phyloP scores from a whole-genome alignment of 2,888 invertebrate genomes.

The Polymixis flavicincta region DNA sequence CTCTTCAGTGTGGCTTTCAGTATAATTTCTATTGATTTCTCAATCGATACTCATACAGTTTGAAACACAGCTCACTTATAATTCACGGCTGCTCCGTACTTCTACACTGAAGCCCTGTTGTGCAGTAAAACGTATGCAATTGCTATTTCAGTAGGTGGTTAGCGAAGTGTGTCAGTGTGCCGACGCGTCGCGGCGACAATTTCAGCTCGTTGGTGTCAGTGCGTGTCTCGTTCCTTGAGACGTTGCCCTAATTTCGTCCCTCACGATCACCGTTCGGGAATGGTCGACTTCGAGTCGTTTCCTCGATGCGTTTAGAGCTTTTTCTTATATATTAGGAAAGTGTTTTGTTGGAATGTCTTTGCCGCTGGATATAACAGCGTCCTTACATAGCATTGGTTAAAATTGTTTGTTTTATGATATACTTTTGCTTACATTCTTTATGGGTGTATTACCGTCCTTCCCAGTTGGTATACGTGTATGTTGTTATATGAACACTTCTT shows the following conservation, averaged over 20 bases:
- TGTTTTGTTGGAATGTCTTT: slow-evolving; percentile 12
- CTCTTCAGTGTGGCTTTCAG: slow-evolving; percentile 8
- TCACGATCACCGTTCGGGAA: slow-evolving; percentile 54
- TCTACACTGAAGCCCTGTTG: slow-evolving; percentile 59
- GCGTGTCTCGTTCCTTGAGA: slow-evolving; percentile 64
- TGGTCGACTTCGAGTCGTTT: slow-evolving; percentile 45
- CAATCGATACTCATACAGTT: slow-evolving; percentile 40
- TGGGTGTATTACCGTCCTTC: not conserved
- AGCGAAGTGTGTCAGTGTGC: slow-evolving; percentile 84
- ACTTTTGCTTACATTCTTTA: not conserved
- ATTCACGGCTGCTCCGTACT: slow-evolving; percentile 43
- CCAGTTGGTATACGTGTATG: not conserved
- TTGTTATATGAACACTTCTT: not conserved
- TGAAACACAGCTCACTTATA: slow-evolving; percentile 37
- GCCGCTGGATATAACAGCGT: not conserved
- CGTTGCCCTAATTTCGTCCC: slow-evolving; percentile 75
- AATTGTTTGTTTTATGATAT: not conserved
- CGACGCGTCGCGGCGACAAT: slow-evolving; percentile 83
- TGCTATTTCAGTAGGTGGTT: slow-evolving; percentile 82
- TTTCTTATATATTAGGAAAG: slow-evolving; percentile 25
- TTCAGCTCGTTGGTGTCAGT: slow-evolving; percentile 77
- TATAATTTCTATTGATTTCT: slow-evolving; percentile 27
- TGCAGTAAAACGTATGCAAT: slow-evolving; percentile 74
- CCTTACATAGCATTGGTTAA: not conserved
- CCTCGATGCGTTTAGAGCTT: slow-evolving; percentile 32